Base-by-base conservation (phyloP, 2,888 invertebrate genomes). In the Scaptomyza tumidula region DNA sequence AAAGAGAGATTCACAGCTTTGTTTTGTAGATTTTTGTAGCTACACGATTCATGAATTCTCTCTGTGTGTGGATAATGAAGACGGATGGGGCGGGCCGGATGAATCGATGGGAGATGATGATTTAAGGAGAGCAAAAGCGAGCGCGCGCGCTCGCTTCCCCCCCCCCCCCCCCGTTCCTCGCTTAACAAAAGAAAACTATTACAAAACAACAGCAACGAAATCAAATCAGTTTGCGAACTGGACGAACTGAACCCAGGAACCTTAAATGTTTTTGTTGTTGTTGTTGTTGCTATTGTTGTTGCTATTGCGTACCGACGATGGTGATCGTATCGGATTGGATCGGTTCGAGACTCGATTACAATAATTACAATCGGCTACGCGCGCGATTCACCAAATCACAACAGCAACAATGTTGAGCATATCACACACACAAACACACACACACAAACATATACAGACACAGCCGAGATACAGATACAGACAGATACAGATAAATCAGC, bases 341-440 rank as follows among this genome's bases (percentile, higher is more conserved):
- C 87, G 85, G 86, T 84, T 84, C 86, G 87, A 84, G 89, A 86
- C 78, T 90, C 89, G 89, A 90, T 90, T 90, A 90, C 89, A 90
- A 90, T 90, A 90, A 90, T 90, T 90, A 90, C 87, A 86, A 90
- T 90, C 90, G 76, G 89, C 89, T 90, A 90, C 88, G 90, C 90
- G 90, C 86, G 50, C 50, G 84, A 85, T 86, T 80, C 83, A 83
- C 78, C 80, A 85, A 87, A 87, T 77, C 76, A 78, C 74, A 80
- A 10, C 9, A 39, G 0, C 6, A 39, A 9, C 37, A 37, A 14
- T 49, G 24, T 41, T 46, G 33, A 37, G 46, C 46, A 68, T 53
- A 69, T 52, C 56, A 68, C 56, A 50, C 49, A 35, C 49, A 50
- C 16, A 39, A 2, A 19, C 19, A 19, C 19, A 19, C 19, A 19